Evolutionary conservation across 35 echinoderm and acorn worm genomes (phyloP).

Genomic region (Lytechinus pictus): DNA sequence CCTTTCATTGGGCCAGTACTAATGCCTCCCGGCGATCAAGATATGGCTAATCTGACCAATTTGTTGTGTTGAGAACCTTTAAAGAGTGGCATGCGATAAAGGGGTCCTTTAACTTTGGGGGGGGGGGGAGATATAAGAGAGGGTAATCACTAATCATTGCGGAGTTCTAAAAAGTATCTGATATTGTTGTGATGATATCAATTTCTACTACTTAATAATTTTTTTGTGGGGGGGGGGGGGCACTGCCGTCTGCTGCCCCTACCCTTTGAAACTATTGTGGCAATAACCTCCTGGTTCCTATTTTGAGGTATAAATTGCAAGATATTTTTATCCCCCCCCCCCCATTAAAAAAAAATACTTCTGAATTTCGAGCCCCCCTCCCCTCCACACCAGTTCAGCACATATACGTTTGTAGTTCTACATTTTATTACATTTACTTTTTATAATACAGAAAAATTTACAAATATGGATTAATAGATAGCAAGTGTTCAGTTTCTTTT

Average conservation of each 20-base stretch:
- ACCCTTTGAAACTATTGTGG: too few relatives aligned
- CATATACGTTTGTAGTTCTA: neutral
- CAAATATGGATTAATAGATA: neutral
- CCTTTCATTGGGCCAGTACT: neutral
- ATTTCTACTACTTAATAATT: neutral
- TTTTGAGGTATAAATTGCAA: too few relatives aligned
- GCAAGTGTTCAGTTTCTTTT: neutral
- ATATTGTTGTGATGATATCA: neutral
- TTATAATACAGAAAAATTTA: neutral
- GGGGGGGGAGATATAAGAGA: neutral
- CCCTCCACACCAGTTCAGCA: too few relatives aligned
- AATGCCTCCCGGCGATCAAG: neutral
- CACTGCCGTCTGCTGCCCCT: too few relatives aligned
- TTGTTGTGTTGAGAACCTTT: neutral
- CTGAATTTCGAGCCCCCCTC: too few relatives aligned
- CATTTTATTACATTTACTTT: neutral
- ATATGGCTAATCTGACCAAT: neutral
- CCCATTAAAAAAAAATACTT: too few relatives aligned
- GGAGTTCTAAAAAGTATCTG: neutral
- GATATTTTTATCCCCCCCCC: too few relatives aligned
- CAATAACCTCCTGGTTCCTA: too few relatives aligned
- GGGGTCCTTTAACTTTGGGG: neutral
- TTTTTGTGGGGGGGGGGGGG: too few relatives aligned
- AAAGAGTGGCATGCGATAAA: neutral
- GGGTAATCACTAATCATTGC: neutral